phyloP scores from a whole-genome alignment of 2,888 invertebrate genomes.

The Pseudococcus longispinus region DNA sequence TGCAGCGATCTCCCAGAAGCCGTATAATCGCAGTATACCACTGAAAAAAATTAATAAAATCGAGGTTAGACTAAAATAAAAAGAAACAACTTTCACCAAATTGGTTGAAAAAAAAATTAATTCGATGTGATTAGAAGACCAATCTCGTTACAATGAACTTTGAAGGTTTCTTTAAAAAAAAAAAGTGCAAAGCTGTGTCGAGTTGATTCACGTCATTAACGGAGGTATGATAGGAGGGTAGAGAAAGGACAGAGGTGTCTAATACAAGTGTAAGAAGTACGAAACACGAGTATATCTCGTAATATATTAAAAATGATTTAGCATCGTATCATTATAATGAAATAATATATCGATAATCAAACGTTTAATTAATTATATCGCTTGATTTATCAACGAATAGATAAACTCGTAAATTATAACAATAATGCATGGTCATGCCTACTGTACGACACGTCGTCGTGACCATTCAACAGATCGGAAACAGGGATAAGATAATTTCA shows the following conservation, averaged over 20 bases:
- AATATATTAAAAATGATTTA: neutral
- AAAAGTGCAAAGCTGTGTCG: neutral
- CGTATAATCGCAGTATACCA: slow-evolving; percentile 86
- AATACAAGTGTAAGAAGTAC: neutral
- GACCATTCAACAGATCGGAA: neutral
- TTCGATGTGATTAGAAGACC: neutral
- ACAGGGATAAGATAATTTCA: neutral
- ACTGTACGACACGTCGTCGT: neutral
- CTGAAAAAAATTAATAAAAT: slow-evolving; percentile 65
- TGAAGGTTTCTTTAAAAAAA: slow-evolving; percentile 32
- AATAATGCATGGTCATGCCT: no score
- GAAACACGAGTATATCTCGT: neutral
- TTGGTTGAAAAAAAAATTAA: slow-evolving; percentile 25
- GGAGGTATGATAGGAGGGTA: neutral
- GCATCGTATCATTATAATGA: neutral
- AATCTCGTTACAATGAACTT: slow-evolving; percentile 30
- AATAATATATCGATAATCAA: neutral
- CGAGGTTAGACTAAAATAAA: slow-evolving; percentile 4
- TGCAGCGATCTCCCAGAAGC: slow-evolving; percentile 83
- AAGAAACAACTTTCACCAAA: slow-evolving; percentile 31
- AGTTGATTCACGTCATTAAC: neutral
- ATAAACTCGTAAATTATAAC: neutral
- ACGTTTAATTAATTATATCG: neutral
- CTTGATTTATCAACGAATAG: neutral
- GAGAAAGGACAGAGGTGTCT: no score